These are phyloP conservation scores for Cotesia congregata DNA, from an alignment of 2,888 invertebrate species.

Conservation along the genomic window DNA sequence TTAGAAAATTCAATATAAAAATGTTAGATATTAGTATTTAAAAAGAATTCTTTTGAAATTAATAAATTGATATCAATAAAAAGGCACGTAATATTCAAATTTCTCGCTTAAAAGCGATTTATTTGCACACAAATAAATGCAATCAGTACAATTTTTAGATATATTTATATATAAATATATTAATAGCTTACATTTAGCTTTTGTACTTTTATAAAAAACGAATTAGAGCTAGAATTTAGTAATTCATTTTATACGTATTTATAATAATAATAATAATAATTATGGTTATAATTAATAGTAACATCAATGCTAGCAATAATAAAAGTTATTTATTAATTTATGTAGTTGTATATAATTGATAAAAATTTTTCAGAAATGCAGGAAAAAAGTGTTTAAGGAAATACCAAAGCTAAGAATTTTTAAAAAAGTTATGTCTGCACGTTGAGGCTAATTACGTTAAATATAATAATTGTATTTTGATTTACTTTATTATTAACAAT, in stretches of 20 bases:
- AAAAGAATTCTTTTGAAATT: too few species aligned
- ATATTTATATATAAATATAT: constrained; percentile 1
- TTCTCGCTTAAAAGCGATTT: constrained; percentile 6
- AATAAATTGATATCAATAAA: neutral
- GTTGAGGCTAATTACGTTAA: constrained; percentile 58
- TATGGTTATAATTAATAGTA: constrained; percentile 33
- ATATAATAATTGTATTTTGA: constrained; percentile 12
- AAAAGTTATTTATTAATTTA: constrained; percentile 44
- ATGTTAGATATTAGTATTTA: too few species aligned
- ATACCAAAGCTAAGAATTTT: constrained; percentile 69
- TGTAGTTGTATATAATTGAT: constrained; percentile 54
- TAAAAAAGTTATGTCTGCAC: constrained; percentile 66
- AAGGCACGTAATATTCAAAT: neutral
- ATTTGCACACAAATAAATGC: constrained; percentile 4
- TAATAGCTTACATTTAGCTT: constrained; percentile 30
- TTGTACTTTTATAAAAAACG: constrained; percentile 60
- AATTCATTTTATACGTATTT: constrained; percentile 26
- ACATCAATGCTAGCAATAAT: constrained; percentile 24
- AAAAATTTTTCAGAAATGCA: constrained; percentile 68
- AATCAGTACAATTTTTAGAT: neutral
- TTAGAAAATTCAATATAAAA: too few species aligned
- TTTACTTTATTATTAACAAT: constrained; percentile 17
- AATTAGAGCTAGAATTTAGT: constrained; percentile 26
- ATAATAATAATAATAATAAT: neutral
- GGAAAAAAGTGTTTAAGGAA: constrained; percentile 66